Conservation (phyloP, 1,140 invertebrate genomes). For the Branchinecta lynchi region DNA sequence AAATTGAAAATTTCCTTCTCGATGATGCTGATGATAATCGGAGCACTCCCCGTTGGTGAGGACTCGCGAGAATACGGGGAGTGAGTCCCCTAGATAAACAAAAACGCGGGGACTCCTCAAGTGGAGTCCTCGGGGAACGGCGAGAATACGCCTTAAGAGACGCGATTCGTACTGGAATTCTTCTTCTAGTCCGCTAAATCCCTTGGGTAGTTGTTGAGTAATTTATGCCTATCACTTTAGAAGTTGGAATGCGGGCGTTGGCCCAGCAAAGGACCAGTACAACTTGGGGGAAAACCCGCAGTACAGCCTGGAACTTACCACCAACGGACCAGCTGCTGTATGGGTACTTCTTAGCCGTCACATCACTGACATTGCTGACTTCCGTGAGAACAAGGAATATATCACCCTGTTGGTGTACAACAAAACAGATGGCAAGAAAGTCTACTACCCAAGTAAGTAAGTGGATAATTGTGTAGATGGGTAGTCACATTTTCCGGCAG, state of each 20-base stretch:
- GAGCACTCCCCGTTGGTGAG: too few relatives aligned
- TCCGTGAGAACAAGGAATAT: constrained; percentile 87
- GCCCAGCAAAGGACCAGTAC: constrained; percentile 79
- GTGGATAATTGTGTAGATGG: constrained; percentile 6
- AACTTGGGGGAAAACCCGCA: constrained; percentile 90
- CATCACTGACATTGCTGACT: constrained; percentile 87
- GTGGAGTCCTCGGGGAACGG: too few relatives aligned
- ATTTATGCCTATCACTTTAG: constrained; percentile 34
- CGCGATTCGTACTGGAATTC: constrained; percentile 6
- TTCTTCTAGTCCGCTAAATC: constrained; percentile 20
- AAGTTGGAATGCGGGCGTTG: constrained; percentile 70
- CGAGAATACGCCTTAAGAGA: too few relatives aligned
- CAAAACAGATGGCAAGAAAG: constrained; percentile 62
- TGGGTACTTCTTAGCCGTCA: constrained; percentile 87
- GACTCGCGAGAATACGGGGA: too few relatives aligned
- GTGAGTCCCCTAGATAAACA: too few relatives aligned
- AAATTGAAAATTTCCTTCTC: too few relatives aligned
- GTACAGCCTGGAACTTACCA: constrained; percentile 58
- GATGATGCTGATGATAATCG: too few relatives aligned
- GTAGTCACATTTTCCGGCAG: too few relatives aligned
- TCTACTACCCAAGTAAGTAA: constrained; percentile 68
- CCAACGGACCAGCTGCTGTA: constrained; percentile 48
- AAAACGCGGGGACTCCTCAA: too few relatives aligned
- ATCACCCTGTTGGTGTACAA: constrained; percentile 81
- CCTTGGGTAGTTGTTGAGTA: constrained; percentile 15